Percentiles rank a stretch among this genome's conserved stretches.
phyloP scores from a whole-genome alignment of 2,888 invertebrate species.

The Hypercompe scribonia region DNA sequence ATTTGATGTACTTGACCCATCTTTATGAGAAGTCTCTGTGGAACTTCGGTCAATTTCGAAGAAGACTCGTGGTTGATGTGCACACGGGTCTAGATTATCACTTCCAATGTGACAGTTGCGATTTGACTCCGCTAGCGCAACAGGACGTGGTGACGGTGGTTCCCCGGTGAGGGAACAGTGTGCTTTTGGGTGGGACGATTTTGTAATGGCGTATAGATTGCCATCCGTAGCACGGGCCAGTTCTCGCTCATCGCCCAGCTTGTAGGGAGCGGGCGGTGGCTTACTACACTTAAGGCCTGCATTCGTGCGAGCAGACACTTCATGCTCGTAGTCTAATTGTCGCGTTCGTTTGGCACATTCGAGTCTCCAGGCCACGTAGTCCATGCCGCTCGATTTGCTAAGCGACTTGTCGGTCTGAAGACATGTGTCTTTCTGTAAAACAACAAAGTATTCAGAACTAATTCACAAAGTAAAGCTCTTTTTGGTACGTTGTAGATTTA shows the following conservation, averaged over 20 bases:
- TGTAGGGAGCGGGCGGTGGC: conserved; percentile 16
- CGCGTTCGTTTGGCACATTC: conserved; percentile 48
- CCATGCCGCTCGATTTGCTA: conserved; percentile 38
- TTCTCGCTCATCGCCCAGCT: conserved; percentile 48
- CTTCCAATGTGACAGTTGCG: conserved; percentile 57
- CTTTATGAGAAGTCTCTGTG: conserved; percentile 53
- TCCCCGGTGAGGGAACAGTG: conserved; percentile 46
- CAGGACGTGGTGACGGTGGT: conserved; percentile 52
- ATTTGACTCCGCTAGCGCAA: conserved; percentile 48
- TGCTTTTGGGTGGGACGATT: conserved; percentile 66
- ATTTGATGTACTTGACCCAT: background rate
- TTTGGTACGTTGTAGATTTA: background rate
- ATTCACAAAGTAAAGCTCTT: background rate
- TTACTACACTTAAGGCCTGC: too few species aligned
- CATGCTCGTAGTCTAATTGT: conserved; percentile 52
- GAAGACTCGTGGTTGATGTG: conserved; percentile 49
- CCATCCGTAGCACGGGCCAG: conserved; percentile 63
- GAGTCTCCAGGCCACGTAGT: conserved; percentile 55
- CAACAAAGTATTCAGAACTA: background rate
- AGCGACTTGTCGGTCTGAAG: conserved; percentile 24
- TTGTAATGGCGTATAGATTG: conserved; percentile 63
- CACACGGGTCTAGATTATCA: conserved; percentile 31
- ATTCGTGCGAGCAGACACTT: conserved; percentile 42
- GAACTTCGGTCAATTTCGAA: conserved; percentile 59
- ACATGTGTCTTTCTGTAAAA: conserved; percentile 1